Percentiles rank a stretch among this genome's conserved stretches.
phyloP scores from a whole-genome alignment of 2,113 vertebrate genomes.

The Nesoenas mayeri region DNA sequence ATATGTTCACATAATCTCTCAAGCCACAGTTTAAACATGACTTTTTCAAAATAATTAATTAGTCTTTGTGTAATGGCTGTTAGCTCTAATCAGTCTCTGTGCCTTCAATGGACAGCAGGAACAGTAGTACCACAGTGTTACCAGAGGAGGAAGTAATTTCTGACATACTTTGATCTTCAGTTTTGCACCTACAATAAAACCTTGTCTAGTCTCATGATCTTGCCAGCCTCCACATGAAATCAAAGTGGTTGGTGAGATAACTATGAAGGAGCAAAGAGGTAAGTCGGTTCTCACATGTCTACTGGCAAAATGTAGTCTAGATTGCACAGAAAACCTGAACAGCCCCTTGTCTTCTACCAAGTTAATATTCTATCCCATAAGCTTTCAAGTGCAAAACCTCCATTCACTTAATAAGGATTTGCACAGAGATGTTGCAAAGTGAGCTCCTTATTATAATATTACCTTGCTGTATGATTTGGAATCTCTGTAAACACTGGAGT shows the following conservation, averaged over 20 bases:
- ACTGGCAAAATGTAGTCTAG: neutral
- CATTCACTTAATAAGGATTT: neutral
- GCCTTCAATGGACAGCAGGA: neutral
- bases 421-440: neutral
- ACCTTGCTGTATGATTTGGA: neutral
- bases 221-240: neutral
- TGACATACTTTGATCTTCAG: neutral
- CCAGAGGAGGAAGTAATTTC: neutral
- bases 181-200: neutral
- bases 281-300: neutral
- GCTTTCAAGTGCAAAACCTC: neutral
- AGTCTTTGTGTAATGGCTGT: neutral
- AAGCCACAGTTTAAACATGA: neutral
- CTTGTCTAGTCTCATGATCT: neutral
- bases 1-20: neutral
- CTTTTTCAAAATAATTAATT: neutral
- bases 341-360: neutral
- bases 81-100: neutral
- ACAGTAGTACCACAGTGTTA: neutral
- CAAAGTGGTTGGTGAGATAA: neutral
- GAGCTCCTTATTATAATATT: neutral
- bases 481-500: neutral
- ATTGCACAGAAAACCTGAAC: neutral
- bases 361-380: neutral
- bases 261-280: neutral